Conservation (phyloP, 2,888 invertebrate genomes). For the Vannuccia rotundouncinata region DNA sequence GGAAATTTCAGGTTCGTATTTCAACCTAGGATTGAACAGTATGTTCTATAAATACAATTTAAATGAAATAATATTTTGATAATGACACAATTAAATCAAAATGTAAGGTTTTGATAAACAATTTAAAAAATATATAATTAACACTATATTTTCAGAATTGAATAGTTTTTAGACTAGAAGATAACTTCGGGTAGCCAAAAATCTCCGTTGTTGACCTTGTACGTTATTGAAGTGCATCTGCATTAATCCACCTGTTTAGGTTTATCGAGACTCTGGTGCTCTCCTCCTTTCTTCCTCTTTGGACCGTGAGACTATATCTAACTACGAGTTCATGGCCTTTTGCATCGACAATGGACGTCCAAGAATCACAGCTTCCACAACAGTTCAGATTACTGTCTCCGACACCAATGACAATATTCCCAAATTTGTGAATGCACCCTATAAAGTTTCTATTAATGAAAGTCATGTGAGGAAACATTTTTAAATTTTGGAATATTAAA, state of each 20-base stretch:
- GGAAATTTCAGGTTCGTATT: neutral
- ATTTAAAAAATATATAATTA: too few relatives aligned
- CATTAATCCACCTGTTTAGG: neutral
- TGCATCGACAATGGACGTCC: constrained; percentile 27
- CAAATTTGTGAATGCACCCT: neutral
- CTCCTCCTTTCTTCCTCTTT: neutral
- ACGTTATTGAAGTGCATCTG: too few relatives aligned
- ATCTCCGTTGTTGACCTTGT: too few relatives aligned
- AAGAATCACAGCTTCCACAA: neutral
- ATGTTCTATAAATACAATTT: too few relatives aligned
- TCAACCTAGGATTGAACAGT: too few relatives aligned
- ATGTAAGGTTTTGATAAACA: too few relatives aligned
- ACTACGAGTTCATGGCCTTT: neutral
- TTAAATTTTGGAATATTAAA: too few relatives aligned
- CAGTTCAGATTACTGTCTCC: neutral
- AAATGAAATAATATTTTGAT: too few relatives aligned
- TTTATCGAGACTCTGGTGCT: neutral
- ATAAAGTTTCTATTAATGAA: neutral
- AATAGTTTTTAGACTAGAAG: too few relatives aligned
- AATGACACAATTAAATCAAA: too few relatives aligned
- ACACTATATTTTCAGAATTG: too few relatives aligned
- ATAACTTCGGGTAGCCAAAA: too few relatives aligned
- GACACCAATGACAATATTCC: constrained; percentile 29
- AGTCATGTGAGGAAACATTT: neutral
- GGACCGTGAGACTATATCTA: neutral